Evolutionary conservation across 2,797 vertebrate species (phyloP), one percentile per base, ranked within the genome.

Genomic region (Discoglossus pictus): DNA sequence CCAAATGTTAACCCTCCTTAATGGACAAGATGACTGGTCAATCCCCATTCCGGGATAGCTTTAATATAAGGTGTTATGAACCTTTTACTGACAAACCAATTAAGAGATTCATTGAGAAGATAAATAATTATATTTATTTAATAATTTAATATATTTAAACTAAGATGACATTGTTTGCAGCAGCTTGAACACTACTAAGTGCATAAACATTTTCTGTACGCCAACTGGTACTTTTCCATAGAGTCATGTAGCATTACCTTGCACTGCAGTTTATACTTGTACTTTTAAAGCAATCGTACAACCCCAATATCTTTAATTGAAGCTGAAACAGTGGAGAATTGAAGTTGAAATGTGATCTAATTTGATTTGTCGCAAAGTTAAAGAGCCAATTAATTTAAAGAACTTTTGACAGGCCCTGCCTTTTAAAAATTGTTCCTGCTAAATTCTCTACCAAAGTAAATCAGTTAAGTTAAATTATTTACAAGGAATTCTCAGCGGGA

Each of bases 391-490:
- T 74, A 75, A 76, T 76, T 78, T 36, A 74, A 78, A 73, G 51
- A 78, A 78, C 58, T 78, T 82, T 59, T 78, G 80, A 79, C 66
- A 76, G 78, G 71, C 53, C 62, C 65, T 20, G 56, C 68, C 61
- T 51, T 77, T 75, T 65, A 58, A 78, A 80, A 75, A 65, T 63
- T 48, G 75, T 75, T 71, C 62, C 61, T 71, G 72, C 34, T 65
- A 80, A 73, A 72, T 66, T 75, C 71, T 24, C 39, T 64, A 79
- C 64, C 73, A 27, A 76, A 82, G 75, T 77, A 82, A 84, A 83
- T 83, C 77, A 76, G 75, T 83, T 50, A 24, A 73, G 69, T 75
- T 86, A 79, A 84, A 86, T 84, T 84, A 86, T 84, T 84, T 79
- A 83, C 53, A 3, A 80, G 76, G 75, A 76, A 78, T 76, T 83